Base-by-base conservation (phyloP, 2,888 invertebrate genomes). In the Lasioglossum malachurum region DNA sequence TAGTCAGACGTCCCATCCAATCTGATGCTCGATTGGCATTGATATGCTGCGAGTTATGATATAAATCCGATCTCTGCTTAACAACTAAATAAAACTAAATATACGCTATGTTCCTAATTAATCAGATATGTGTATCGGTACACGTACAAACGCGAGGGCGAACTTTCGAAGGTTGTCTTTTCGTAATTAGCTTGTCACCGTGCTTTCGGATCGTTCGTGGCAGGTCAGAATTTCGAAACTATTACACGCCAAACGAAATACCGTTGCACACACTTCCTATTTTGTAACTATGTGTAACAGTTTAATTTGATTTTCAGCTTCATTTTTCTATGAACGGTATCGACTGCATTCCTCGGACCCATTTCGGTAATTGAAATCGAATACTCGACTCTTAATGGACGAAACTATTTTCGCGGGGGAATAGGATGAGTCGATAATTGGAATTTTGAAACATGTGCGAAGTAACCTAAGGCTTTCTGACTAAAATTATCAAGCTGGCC, bases 111-210 rank as follows among this genome's bases (percentile, higher is more conserved):
- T 12, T 12, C 1, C 57, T 57, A 57, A 19, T 27, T 57, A 46
- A 38, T 31, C 12, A 75, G 86, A 75, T 82, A 86, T 86, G 82
- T 86, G 82, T 82, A 78, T 60, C 46, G 41, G 44, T 57, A 67
- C 80, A 76, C 73, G 64, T 16, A 53, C 19, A 46, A 27, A 73
- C 23, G 16, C 16, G 23, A 16, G 8, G n/a, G 1, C 16, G 44
- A 53, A 38, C 75, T 16, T 16, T 57, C 23, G 19, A 41, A 41
- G 19, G 49, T 23, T n/a, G 27, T 8, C 46, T 23, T 53, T 75
- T 71, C 41, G 31, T 27, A 49, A 27, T 49, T 23, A 53, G 38
- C 14, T n/a, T 16, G 16, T n/a, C 19, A 27, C 16, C 4, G 31
- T 8, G 23, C 35, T 19, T 72, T 75, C 60, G n/a, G 49, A 82